Evolutionary conservation across 2,797 vertebrate species (phyloP).

Genomic region (Lepus townsendii): DNA sequence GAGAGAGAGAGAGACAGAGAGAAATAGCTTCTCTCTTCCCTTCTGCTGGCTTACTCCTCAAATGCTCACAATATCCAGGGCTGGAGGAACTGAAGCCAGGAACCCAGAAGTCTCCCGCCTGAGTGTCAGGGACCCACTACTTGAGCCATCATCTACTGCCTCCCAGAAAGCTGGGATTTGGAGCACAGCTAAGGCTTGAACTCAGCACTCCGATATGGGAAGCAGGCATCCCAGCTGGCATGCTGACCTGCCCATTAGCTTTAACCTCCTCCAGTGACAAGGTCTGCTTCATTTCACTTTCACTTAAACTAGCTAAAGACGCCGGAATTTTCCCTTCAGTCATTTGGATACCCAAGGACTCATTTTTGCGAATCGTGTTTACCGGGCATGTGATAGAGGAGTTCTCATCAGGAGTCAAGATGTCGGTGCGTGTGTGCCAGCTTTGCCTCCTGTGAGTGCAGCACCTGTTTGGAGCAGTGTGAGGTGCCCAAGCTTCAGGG

Average conservation of each 20-base stretch:
- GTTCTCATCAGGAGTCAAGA: background rate
- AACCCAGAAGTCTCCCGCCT: too few relatives aligned
- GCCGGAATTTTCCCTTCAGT: slow-evolving; percentile 9
- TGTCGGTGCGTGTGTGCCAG: background rate
- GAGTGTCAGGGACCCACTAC: too few relatives aligned
- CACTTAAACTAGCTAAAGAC: background rate
- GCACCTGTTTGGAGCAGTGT: background rate
- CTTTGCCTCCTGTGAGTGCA: background rate
- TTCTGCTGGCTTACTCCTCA: too few relatives aligned
- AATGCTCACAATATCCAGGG: too few relatives aligned
- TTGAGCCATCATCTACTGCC: too few relatives aligned
- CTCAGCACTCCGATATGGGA: too few relatives aligned
- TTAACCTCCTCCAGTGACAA: background rate
- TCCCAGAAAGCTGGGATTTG: too few relatives aligned
- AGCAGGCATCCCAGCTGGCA: too few relatives aligned
- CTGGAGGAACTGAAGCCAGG: too few relatives aligned
- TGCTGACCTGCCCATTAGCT: background rate
- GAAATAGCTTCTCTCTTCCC: too few relatives aligned
- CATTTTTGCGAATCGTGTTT: background rate
- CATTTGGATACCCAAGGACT: background rate
- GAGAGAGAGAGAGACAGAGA: too few relatives aligned
- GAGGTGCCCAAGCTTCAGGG: background rate
- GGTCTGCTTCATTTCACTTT: background rate
- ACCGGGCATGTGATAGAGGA: background rate
- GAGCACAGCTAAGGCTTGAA: too few relatives aligned